Evolutionary conservation across 2,888 invertebrate genomes (phyloP).

Genomic region (Aquatica leii): DNA sequence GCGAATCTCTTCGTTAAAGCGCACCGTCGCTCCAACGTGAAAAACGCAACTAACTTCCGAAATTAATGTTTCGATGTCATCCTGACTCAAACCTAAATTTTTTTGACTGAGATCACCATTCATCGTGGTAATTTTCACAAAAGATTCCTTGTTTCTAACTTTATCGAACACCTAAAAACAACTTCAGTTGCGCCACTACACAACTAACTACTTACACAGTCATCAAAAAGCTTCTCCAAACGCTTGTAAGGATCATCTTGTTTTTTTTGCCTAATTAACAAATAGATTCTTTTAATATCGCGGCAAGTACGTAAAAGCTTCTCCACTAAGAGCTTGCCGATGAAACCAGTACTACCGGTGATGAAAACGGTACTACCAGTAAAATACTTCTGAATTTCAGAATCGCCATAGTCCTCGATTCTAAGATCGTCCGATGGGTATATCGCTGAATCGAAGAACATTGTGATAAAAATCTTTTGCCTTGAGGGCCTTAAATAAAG

Average conservation of each 20-base stretch:
- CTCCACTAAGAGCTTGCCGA: conserved; percentile 54
- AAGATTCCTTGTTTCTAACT: conserved; percentile 41
- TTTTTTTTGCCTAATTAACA: conserved; percentile 53
- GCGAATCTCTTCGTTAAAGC: conserved; percentile 63
- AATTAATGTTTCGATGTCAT: conserved; percentile 60
- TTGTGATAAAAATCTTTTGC: no score
- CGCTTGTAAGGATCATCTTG: no score
- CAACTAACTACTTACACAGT: no score
- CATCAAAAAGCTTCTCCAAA: conserved; percentile 63
- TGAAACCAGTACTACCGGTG: conserved; percentile 67
- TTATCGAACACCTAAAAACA: conserved; percentile 62
- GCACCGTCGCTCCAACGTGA: conserved; percentile 65
- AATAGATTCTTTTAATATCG: conserved; percentile 51
- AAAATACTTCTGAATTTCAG: background rate
- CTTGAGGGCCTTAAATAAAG: no score
- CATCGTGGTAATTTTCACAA: conserved; percentile 63
- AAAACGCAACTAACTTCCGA: conserved; percentile 61
- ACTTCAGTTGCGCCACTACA: no score
- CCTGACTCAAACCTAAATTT: conserved; percentile 60
- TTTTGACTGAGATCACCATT: conserved; percentile 62
- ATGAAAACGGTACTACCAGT: conserved; percentile 65
- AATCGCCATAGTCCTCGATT: background rate
- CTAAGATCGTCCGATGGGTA: no score
- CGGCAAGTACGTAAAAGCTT: conserved; percentile 54
- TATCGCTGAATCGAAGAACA: no score